Evolutionary conservation across 2,888 invertebrate species (phyloP).

Genomic region (Lathronympha strigana): DNA sequence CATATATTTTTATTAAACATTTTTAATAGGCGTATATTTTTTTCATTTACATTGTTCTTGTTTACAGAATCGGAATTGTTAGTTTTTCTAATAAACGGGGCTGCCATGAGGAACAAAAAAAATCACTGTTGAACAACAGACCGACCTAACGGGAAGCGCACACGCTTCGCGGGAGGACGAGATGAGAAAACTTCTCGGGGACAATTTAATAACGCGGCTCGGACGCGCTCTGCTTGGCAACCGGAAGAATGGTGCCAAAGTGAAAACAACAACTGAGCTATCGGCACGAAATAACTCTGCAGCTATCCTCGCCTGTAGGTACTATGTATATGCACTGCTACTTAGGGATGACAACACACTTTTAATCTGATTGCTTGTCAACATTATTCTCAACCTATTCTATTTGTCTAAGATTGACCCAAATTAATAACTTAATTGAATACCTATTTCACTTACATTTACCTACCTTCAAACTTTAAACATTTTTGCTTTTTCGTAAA

Average conservation of each 20-base stretch:
- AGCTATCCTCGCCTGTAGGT: constrained; percentile 41
- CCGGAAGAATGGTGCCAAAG: constrained; percentile 55
- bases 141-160: constrained; percentile 50
- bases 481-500: too few relatives aligned
- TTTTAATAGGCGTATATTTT: too few relatives aligned
- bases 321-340: constrained; percentile 19
- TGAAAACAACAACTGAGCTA: constrained; percentile 52
- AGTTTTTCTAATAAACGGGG: constrained; percentile 34
- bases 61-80: background rate
- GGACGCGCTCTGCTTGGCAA: constrained; percentile 59
- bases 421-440: too few relatives aligned
- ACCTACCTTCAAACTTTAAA: too few relatives aligned
- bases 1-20: too few relatives aligned
- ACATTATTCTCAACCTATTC: too few relatives aligned
- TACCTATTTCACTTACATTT: too few relatives aligned
- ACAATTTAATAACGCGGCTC: constrained; percentile 75
- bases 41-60: too few relatives aligned
- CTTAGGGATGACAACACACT: constrained; percentile 23
- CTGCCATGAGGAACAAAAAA: constrained; percentile 51
- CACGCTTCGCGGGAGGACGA: constrained; percentile 53
- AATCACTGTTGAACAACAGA: constrained; percentile 52
- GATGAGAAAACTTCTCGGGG: constrained; percentile 75
- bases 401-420: too few relatives aligned
- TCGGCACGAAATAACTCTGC: constrained; percentile 47
- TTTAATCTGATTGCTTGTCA: background rate